phyloP scores from a whole-genome alignment of 2,113 vertebrate species.

The Phrynosoma platyrhinos region DNA sequence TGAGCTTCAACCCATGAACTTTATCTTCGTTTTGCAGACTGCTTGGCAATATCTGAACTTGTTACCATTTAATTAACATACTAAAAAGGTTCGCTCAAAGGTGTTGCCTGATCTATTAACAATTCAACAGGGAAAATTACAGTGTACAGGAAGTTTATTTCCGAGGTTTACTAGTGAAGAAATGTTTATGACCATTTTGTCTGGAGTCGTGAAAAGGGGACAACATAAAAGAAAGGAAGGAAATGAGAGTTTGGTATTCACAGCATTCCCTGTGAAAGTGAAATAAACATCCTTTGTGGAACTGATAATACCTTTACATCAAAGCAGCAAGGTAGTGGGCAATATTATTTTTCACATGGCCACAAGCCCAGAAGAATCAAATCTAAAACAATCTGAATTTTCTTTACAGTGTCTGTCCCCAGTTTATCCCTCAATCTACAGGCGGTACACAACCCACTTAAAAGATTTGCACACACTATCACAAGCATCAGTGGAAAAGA shows the following conservation, averaged over 20 bases:
- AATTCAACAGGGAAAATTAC: constrained; percentile 1
- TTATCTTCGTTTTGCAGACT: constrained; percentile 44
- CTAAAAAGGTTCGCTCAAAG: constrained; percentile 33
- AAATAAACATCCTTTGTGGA: constrained; percentile 13
- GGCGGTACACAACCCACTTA: constrained; percentile 1
- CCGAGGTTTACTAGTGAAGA: constrained; percentile 2
- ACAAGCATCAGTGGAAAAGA: neutral
- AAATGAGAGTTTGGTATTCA: neutral
- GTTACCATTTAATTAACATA: constrained; percentile 37
- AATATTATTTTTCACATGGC: constrained; percentile 14
- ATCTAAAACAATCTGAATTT: neutral
- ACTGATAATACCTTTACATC: constrained; percentile 1
- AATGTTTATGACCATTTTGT: neutral
- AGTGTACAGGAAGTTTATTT: constrained; percentile 31
- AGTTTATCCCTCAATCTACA: neutral
- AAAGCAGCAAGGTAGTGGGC: constrained; percentile 1
- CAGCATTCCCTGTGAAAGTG: neutral
- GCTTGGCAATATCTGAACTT: constrained; percentile 15
- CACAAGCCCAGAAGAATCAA: neutral
- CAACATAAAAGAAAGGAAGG: constrained; percentile 16
- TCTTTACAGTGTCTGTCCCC: neutral
- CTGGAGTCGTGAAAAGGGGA: constrained; percentile 17
- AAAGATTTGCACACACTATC: neutral
- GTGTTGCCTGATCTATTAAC: constrained; percentile 29
- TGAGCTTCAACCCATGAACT: constrained; percentile 21